phyloP scores from a whole-genome alignment of 2,888 invertebrate genomes.

The Hirtodrosophila confusa region DNA sequence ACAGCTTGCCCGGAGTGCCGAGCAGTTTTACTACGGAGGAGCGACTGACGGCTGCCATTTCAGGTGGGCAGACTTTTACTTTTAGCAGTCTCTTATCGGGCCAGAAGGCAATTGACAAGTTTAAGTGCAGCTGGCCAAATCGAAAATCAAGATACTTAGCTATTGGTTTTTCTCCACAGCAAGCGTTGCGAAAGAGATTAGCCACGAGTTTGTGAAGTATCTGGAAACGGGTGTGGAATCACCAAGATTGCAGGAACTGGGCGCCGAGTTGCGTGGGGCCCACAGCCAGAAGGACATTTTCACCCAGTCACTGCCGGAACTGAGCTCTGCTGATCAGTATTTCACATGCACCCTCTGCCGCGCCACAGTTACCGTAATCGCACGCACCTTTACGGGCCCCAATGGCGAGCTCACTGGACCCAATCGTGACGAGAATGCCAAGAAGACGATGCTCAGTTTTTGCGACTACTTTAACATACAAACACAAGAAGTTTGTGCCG shows the following conservation, averaged over 20 bases:
- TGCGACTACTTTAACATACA: conserved; percentile 87
- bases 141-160: conserved; percentile 3
- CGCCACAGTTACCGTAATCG: conserved; percentile 69
- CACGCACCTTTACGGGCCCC: conserved; percentile 84
- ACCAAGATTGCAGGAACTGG: conserved; percentile 56
- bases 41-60: conserved; percentile 57
- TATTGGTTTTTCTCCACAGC: conserved; percentile 48
- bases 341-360: conserved; percentile 80
- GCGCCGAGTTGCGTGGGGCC: conserved; percentile 61
- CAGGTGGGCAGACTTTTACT: conserved; percentile 53
- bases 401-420: conserved; percentile 83
- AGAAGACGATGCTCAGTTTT: conserved; percentile 83
- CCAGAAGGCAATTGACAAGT: conserved; percentile 16
- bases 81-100: conserved; percentile 7
- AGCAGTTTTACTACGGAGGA: conserved; percentile 52
- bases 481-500: conserved; percentile 86
- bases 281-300: conserved; percentile 69
- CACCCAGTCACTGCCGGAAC: conserved; percentile 62
- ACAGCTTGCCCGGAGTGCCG: conserved; percentile 55
- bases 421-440: conserved; percentile 77
- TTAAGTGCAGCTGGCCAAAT: conserved; percentile 27
- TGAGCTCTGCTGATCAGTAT: conserved; percentile 68
- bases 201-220: conserved; percentile 74
- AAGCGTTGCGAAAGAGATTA: conserved; percentile 73
- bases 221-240: conserved; percentile 72